phyloP scores from a whole-genome alignment of 1,140 invertebrate species.

The Mya arenaria region DNA sequence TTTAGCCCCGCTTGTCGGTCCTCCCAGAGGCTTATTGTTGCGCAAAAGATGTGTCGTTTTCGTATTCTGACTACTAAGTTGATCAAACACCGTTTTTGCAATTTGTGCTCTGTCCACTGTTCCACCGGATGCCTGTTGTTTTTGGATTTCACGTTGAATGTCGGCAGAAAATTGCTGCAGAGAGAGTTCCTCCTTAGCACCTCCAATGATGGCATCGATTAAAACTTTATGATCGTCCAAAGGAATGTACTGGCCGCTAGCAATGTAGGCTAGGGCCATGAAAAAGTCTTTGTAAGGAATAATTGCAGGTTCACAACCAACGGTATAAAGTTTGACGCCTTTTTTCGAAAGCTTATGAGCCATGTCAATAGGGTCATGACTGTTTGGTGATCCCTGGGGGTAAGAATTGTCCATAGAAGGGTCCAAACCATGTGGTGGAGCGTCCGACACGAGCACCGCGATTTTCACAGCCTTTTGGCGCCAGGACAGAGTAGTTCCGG shows the following conservation, averaged over 20 bases:
- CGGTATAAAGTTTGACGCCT: not conserved
- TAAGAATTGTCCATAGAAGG: not conserved
- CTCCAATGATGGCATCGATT: constrained; percentile 14
- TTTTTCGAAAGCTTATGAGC: not conserved
- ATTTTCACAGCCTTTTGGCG: constrained; percentile 3
- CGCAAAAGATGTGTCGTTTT: not conserved
- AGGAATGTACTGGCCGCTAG: constrained; percentile 18
- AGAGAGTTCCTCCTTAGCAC: constrained; percentile 5
- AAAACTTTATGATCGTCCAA: not conserved
- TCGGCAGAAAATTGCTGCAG: not conserved
- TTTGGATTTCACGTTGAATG: constrained; percentile 3
- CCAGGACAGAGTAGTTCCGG: constrained; percentile 36
- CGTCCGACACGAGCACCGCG: constrained; percentile 13
- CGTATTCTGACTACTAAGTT: constrained; percentile 19
- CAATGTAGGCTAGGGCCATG: not conserved
- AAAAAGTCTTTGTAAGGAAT: constrained; percentile 17
- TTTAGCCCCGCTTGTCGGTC: not conserved
- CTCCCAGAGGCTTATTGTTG: constrained; percentile 5
- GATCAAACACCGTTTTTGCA: not conserved
- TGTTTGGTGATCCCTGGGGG: not conserved
- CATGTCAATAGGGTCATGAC: constrained; percentile 18
- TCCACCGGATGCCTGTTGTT: not conserved
- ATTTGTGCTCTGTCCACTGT: not conserved
- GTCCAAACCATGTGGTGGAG: constrained; percentile 22
- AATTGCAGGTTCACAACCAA: constrained; percentile 23